Conservation (phyloP, 2,113 vertebrate genomes). For the Centropus unirufus region DNA sequence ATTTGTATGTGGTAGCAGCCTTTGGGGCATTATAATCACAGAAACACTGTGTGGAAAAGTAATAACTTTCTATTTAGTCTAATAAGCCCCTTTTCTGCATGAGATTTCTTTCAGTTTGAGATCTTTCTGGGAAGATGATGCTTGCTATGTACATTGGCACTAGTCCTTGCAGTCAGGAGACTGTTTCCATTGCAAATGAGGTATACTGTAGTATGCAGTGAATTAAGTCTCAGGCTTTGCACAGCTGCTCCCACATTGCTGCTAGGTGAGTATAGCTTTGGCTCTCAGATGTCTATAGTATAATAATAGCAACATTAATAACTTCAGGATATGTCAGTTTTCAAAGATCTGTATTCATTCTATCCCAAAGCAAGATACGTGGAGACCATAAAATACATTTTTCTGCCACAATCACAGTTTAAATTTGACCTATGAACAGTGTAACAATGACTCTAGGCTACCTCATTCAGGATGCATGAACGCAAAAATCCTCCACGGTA, state of each 20-base stretch:
- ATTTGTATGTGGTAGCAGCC: background rate
- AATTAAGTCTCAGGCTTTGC: background rate
- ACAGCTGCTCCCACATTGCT: background rate
- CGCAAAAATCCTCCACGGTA: background rate
- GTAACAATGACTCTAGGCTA: background rate
- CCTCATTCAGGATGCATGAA: accelerated
- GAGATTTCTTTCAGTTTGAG: background rate
- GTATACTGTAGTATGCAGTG: background rate
- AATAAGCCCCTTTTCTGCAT: background rate
- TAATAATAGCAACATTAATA: background rate
- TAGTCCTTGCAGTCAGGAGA: background rate
- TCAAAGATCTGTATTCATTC: background rate
- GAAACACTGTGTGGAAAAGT: background rate
- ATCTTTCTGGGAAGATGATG: background rate
- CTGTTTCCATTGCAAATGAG: background rate
- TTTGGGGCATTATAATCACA: background rate
- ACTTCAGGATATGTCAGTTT: background rate
- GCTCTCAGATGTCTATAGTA: background rate
- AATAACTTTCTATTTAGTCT: background rate
- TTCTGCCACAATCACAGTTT: background rate
- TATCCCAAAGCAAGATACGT: background rate
- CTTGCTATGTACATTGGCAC: background rate
- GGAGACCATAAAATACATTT: background rate
- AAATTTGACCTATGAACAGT: background rate
- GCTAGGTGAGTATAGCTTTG: background rate